Conservation (phyloP, 2,888 invertebrate species). For the Zonitis immaculata region DNA sequence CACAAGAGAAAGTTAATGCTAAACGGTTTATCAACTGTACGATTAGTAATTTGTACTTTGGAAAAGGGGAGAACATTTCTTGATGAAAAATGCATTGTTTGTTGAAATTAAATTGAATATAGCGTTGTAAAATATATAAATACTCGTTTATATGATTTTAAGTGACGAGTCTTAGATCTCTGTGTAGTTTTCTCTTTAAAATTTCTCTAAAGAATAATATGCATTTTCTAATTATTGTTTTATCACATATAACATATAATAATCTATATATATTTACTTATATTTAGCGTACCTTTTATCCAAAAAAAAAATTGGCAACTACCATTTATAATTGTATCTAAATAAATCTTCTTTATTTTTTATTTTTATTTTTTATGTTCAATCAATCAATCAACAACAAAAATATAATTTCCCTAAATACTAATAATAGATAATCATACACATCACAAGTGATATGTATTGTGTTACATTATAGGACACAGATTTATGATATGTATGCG, state of each 20-base stretch:
- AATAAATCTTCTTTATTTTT: not conserved
- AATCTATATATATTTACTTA: not conserved
- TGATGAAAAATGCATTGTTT: too few relatives aligned
- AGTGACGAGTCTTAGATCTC: constrained; percentile 18
- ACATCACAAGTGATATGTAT: constrained; percentile 40
- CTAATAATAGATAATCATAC: not conserved
- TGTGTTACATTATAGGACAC: constrained; percentile 26
- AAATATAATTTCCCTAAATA: constrained; percentile 6
- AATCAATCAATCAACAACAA: too few relatives aligned
- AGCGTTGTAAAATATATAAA: not conserved
- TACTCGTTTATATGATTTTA: not conserved
- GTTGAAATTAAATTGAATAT: too few relatives aligned
- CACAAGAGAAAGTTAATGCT: not conserved
- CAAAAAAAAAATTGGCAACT: constrained; percentile 4
- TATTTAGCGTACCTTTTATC: not conserved
- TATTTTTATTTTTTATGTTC: constrained; percentile 5
- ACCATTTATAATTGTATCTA: not conserved
- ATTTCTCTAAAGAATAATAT: too few relatives aligned
- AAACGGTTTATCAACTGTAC: too few relatives aligned
- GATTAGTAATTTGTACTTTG: too few relatives aligned
- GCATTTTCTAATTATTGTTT: constrained; percentile 31
- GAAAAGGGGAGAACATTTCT: too few relatives aligned
- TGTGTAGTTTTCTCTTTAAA: too few relatives aligned
- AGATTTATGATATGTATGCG: constrained; percentile 33
- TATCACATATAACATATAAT: constrained; percentile 30